phyloP scores from a whole-genome alignment of 1,140 invertebrate genomes.

The Drosophila kepulauana region DNA sequence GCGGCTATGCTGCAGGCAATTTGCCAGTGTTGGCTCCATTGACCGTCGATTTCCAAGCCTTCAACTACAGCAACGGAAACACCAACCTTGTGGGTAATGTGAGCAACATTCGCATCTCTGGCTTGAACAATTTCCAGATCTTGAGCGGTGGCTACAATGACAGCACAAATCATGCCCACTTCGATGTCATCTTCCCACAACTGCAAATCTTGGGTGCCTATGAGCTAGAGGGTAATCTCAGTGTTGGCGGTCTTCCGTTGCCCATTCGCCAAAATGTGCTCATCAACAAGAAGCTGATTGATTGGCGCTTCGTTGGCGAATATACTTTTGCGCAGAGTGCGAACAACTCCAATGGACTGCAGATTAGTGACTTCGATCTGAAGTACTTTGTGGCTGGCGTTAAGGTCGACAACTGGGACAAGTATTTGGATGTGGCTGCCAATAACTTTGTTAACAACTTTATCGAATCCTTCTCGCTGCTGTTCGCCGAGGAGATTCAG shows the following conservation, averaged over 20 bases:
- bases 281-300: slow-evolving; percentile 59
- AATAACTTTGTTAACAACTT: slow-evolving; percentile 61
- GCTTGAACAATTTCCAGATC: slow-evolving; percentile 55
- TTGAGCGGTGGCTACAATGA: slow-evolving; percentile 47
- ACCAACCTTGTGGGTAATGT: slow-evolving; percentile 53
- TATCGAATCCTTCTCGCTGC: slow-evolving; percentile 24
- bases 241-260: slow-evolving; percentile 43
- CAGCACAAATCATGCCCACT: slow-evolving; percentile 41
- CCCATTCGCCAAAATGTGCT: slow-evolving; percentile 41
- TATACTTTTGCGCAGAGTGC: slow-evolving; percentile 51
- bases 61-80: slow-evolving; percentile 26
- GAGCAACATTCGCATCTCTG: slow-evolving; percentile 58
- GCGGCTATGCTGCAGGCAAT: slow-evolving; percentile 48
- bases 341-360: slow-evolving; percentile 48
- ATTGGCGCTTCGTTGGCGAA: slow-evolving; percentile 63
- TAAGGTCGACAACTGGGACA: slow-evolving; percentile 59
- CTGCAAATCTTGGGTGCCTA: slow-evolving; percentile 59
- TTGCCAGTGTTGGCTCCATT: slow-evolving; percentile 57
- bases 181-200: slow-evolving; percentile 57
- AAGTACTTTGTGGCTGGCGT: slow-evolving; percentile 52
- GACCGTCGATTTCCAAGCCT: slow-evolving; percentile 35
- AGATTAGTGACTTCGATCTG: slow-evolving; percentile 54
- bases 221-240: slow-evolving; percentile 48
- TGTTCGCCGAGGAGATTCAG: slow-evolving; percentile 54
- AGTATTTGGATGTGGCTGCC: slow-evolving; percentile 53